These are phyloP conservation scores for Xenops minutus DNA, from an alignment of 2,797 vertebrate species.

Conservation along the genomic window DNA sequence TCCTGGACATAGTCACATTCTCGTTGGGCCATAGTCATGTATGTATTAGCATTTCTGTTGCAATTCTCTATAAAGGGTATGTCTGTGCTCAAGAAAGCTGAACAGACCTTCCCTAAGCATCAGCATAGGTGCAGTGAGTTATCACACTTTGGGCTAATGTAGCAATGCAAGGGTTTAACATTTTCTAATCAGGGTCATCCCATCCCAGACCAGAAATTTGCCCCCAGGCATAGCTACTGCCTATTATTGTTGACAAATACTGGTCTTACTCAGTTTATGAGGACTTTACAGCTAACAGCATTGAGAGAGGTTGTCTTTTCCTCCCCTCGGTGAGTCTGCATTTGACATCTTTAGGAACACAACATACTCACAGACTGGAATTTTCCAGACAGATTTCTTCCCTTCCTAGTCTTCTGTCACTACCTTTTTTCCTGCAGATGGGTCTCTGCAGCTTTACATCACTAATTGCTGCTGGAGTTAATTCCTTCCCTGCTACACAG, in stretches of 20 bases:
- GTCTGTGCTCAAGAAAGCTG: not conserved
- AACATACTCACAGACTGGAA: not conserved
- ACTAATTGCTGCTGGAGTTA: not conserved
- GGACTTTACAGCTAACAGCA: not conserved
- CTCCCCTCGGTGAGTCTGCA: rapidly evolving
- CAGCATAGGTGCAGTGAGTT: not conserved
- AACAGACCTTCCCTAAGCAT: not conserved
- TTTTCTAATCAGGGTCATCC: not conserved
- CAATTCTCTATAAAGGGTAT: not conserved
- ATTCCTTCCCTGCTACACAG: not conserved
- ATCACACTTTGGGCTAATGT: not conserved
- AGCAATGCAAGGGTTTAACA: not conserved
- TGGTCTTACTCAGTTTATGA: not conserved
- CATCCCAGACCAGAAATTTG: not conserved
- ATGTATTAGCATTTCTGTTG: not conserved
- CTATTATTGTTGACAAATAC: not conserved
- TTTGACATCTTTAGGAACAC: not conserved
- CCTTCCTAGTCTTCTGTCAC: not conserved
- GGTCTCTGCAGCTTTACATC: not conserved
- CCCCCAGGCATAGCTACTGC: not conserved
- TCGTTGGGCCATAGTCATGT: not conserved
- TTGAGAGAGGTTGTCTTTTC: not conserved
- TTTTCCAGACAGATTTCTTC: not conserved
- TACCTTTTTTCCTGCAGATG: not conserved
- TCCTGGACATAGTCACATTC: too few species aligned